Evolutionary conservation across 2,797 vertebrate genomes (phyloP).

Genomic region (Pantherophis vulpinus): DNA sequence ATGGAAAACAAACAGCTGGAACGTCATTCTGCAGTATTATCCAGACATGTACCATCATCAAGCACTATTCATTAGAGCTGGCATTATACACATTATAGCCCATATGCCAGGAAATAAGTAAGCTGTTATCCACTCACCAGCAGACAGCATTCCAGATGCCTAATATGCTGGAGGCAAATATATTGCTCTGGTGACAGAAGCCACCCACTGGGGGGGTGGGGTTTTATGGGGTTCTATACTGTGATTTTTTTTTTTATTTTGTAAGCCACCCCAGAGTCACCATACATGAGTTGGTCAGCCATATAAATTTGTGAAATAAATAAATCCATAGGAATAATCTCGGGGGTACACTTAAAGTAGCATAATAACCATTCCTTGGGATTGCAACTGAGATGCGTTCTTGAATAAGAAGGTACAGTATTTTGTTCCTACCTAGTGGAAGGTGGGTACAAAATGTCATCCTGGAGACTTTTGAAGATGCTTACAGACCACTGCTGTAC

Average conservation of each 20-base stretch:
- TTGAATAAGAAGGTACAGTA: conserved; percentile 49
- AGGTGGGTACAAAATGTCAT: not conserved
- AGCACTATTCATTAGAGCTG: conserved; percentile 42
- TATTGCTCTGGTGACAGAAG: not conserved
- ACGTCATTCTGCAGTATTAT: conserved; percentile 42
- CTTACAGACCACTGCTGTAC: not conserved
- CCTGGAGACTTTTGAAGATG: not conserved
- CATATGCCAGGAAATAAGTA: not conserved
- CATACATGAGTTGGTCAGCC: not conserved
- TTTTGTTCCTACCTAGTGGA: conserved; percentile 22
- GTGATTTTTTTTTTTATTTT: not conserved
- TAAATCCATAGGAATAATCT: conserved; percentile 15
- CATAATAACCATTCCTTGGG: conserved; percentile 11
- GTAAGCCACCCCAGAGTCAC: not conserved
- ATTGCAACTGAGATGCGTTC: conserved; percentile 35
- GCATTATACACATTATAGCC: not conserved
- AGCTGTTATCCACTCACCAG: not conserved
- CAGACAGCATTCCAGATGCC: not conserved
- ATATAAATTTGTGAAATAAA: not conserved
- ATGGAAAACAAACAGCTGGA: conserved; percentile 56
- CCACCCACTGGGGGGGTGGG: not conserved
- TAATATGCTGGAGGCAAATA: conserved; percentile 8
- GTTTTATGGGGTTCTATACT: not conserved
- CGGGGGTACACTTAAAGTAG: not conserved
- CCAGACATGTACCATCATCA: conserved; percentile 40